These are phyloP conservation scores for Cassiopea xamachana DNA, from an alignment of 30 jellyfish, hydroid and myxozoan species.

Conservation along the genomic window DNA sequence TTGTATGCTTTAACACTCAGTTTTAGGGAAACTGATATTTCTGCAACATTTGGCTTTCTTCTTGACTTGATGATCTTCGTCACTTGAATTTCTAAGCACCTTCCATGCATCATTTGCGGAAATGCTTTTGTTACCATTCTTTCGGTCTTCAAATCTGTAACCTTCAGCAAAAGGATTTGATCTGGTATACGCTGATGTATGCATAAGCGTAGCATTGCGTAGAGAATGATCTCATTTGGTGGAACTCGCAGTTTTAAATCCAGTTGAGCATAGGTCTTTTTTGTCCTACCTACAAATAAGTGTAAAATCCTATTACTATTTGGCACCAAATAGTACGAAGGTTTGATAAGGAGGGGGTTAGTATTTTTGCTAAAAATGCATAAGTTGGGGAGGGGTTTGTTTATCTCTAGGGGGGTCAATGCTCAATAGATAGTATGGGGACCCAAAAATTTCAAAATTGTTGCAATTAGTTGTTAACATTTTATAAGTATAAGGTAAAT, in stretches of 20 bases:
- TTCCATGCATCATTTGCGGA: not conserved
- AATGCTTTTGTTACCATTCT: not conserved
- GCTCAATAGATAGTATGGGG: too few species aligned
- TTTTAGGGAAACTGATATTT: not conserved
- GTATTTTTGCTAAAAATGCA: too few species aligned
- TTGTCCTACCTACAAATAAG: not conserved
- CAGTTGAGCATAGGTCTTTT: not conserved
- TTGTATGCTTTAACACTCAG: not conserved
- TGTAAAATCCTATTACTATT: not conserved
- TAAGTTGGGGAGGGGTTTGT: too few species aligned
- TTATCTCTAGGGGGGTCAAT: too few species aligned
- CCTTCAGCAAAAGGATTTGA: not conserved
- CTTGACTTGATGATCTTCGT: not conserved
- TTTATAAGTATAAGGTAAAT: too few species aligned
- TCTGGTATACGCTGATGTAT: not conserved
- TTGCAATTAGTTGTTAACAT: too few species aligned
- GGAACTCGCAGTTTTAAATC: constrained; percentile 49
- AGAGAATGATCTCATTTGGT: constrained; percentile 27
- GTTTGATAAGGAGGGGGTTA: too few species aligned
- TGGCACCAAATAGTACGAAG: too few species aligned
- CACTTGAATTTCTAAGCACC: constrained; percentile 16
- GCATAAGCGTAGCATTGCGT: constrained; percentile 60
- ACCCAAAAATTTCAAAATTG: too few species aligned
- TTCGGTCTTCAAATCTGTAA: constrained; percentile 16
- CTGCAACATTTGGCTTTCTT: not conserved